These are phyloP conservation scores for Pelagia noctiluca DNA, from an alignment of 30 jellyfish, hydroid and myxozoan genomes.

Conservation along the genomic window DNA sequence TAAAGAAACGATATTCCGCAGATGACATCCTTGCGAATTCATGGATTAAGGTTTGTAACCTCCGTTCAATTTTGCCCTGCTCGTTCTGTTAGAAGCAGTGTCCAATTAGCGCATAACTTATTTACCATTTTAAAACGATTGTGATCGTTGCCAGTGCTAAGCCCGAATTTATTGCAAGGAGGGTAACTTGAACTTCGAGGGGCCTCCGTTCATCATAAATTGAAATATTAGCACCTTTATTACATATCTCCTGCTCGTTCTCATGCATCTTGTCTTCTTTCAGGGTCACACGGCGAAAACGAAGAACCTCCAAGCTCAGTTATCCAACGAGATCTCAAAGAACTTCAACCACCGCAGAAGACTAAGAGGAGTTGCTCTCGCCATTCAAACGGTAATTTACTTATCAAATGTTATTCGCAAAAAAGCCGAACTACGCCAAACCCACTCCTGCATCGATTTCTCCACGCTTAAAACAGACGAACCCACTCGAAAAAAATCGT, in stretches of 20 bases:
- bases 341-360: constrained; percentile 65
- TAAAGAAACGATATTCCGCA: constrained; percentile 80
- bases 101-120: too few species aligned
- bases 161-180: too few species aligned
- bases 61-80: too few species aligned
- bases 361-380: constrained; percentile 92
- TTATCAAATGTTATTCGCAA: constrained; percentile 79
- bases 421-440: constrained; percentile 30
- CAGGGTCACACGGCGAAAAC: constrained; percentile 90
- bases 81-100: background rate
- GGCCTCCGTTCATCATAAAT: too few species aligned
- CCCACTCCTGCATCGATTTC: constrained; percentile 59
- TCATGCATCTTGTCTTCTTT: too few species aligned
- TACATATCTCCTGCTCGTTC: too few species aligned
- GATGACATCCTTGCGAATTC: constrained; percentile 80
- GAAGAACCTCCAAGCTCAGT: constrained; percentile 76
- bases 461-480: constrained; percentile 18
- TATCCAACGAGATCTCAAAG: constrained; percentile 81
- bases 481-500: constrained; percentile 18
- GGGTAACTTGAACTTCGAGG: too few species aligned
- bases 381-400: constrained; percentile 95
- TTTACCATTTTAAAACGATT: too few species aligned
- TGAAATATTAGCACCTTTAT: too few species aligned
- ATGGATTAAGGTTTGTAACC: constrained; percentile 86
- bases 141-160: too few species aligned